Percentiles rank a stretch among this genome's conserved stretches.
Evolutionary conservation across 2,888 invertebrate species (phyloP).

Genomic region (Drosophila melanosoma): DNA sequence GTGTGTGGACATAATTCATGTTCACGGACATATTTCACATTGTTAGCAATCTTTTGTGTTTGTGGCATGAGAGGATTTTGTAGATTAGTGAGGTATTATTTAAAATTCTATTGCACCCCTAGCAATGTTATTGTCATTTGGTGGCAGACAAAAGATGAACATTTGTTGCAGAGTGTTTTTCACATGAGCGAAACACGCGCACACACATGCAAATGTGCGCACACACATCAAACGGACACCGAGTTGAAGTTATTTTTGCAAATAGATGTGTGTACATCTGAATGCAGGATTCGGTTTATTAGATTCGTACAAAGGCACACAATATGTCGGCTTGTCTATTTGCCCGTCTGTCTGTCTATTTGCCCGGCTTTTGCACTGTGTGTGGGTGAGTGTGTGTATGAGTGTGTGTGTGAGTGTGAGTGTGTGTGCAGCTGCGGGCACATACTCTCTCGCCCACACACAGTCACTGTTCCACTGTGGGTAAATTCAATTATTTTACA

Average conservation of each 20-base stretch:
- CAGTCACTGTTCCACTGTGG: slow-evolving; percentile 50
- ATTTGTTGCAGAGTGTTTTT: slow-evolving; percentile 56
- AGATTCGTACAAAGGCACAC: slow-evolving; percentile 77
- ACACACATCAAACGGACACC: slow-evolving; percentile 30
- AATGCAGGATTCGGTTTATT: slow-evolving; percentile 75
- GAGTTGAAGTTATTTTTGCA: slow-evolving; percentile 73
- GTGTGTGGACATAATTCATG: neutral
- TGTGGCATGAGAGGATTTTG: neutral
- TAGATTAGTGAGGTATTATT: neutral
- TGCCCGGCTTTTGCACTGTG: slow-evolving; percentile 31
- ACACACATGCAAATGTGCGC: slow-evolving; percentile 31
- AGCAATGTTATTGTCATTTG: neutral
- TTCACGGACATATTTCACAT: neutral
- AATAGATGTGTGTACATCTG: slow-evolving; percentile 29
- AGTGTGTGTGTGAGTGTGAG: slow-evolving; percentile 5
- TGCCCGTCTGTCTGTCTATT: slow-evolving; percentile 39
- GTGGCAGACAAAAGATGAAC: neutral
- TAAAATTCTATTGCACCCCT: neutral
- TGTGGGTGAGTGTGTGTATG: neutral
- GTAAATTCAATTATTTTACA: slow-evolving; percentile 78
- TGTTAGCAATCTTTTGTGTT: neutral
- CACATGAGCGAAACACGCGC: slow-evolving; percentile 38
- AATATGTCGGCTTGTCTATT: slow-evolving; percentile 66
- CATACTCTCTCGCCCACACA: slow-evolving; percentile 12
- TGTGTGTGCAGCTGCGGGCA: slow-evolving; percentile 48